Conservation (phyloP, 2,888 invertebrate species). For the Junonia oenone region DNA sequence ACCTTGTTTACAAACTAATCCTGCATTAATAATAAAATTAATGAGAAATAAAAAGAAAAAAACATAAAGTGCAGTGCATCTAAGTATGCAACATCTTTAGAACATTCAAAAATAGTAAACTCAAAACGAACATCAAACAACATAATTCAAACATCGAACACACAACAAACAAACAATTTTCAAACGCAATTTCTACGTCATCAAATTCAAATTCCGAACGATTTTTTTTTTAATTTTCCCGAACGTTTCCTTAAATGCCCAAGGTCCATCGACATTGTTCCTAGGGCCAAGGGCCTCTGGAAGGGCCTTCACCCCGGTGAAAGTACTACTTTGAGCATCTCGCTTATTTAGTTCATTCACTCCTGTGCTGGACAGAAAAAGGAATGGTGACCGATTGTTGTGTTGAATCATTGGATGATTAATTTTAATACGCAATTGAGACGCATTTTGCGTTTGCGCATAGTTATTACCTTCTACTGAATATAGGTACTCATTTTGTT, state of each 20-base stretch:
- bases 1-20: too few relatives aligned
- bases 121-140: too few relatives aligned
- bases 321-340: slow-evolving; percentile 67
- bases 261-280: slow-evolving; percentile 14
- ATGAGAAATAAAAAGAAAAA: too few relatives aligned
- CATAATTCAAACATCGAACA: too few relatives aligned
- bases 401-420: not conserved
- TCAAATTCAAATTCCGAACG: not conserved
- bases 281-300: slow-evolving; percentile 51
- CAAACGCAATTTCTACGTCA: not conserved
- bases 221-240: not conserved
- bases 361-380: slow-evolving; percentile 40
- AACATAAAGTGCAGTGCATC: too few relatives aligned
- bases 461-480: too few relatives aligned
- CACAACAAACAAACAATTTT: too few relatives aligned
- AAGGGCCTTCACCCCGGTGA: slow-evolving; percentile 69
- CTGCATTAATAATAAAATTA: too few relatives aligned
- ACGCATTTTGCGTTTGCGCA: too few relatives aligned
- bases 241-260: not conserved
- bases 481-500: too few relatives aligned
- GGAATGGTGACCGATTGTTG: slow-evolving; percentile 17
- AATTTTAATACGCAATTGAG: not conserved
- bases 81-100: too few relatives aligned
- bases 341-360: slow-evolving; percentile 74
- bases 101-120: too few relatives aligned